Percentiles rank a stretch among this genome's conserved stretches.
phyloP scores from a whole-genome alignment of 2,888 invertebrate genomes.

The Sialis lutaria region DNA sequence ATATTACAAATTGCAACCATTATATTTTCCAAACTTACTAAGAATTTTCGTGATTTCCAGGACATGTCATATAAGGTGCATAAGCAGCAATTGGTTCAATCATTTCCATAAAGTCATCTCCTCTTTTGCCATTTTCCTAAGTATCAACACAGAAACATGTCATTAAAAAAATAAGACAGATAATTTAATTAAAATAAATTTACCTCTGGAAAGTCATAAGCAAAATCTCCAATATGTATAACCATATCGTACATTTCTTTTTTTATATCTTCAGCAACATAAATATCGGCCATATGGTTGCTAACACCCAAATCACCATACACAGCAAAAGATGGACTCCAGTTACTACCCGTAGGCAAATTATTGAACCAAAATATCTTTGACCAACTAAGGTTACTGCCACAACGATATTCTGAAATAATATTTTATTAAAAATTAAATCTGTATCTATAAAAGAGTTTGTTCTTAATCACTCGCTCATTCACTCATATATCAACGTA shows the following conservation, averaged over 20 bases:
- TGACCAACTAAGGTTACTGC: slow-evolving; percentile 59
- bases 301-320: slow-evolving; percentile 79
- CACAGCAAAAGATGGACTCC: slow-evolving; percentile 59
- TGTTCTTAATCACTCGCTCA: too few relatives aligned
- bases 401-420: slow-evolving; percentile 48
- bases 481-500: too few relatives aligned
- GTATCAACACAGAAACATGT: neutral
- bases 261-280: slow-evolving; percentile 61
- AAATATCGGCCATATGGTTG: slow-evolving; percentile 58
- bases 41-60: slow-evolving; percentile 65
- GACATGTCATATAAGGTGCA: slow-evolving; percentile 70
- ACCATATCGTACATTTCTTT: slow-evolving; percentile 56
- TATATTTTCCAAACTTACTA: too few relatives aligned
- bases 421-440: slow-evolving; percentile 14
- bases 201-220: slow-evolving; percentile 63
- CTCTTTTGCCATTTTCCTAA: slow-evolving; percentile 49
- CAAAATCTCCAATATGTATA: slow-evolving; percentile 77
- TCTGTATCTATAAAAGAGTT: too few relatives aligned
- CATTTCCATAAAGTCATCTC: slow-evolving; percentile 76
- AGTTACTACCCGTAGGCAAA: slow-evolving; percentile 39
- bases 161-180: neutral
- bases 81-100: slow-evolving; percentile 67
- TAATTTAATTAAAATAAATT: slow-evolving; percentile 1
- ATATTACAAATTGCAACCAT: too few relatives aligned
- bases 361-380: slow-evolving; percentile 50